A percentile compares a stretch with the other conserved stretches of the same genome.
Conservation (phyloP, 1,140 invertebrate species). For the Cotesia typhae region DNA sequence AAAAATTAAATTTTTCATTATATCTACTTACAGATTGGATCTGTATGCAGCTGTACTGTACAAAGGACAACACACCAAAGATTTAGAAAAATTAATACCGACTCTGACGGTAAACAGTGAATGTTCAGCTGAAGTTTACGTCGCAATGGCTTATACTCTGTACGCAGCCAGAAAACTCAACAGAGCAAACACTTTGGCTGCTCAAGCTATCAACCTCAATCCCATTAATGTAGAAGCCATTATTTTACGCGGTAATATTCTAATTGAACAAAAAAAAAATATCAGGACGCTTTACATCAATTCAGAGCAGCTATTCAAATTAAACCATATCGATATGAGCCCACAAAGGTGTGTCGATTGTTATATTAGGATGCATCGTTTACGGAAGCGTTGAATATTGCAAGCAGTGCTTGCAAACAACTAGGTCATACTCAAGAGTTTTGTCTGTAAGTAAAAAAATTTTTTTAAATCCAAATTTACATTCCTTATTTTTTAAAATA, state of each 20-base stretch:
- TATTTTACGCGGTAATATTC: slow-evolving; percentile 74
- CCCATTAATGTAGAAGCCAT: slow-evolving; percentile 74
- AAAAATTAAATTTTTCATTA: slow-evolving; percentile 16
- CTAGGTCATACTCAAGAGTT: slow-evolving; percentile 75
- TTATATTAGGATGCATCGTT: slow-evolving; percentile 73
- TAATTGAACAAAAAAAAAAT: slow-evolving; percentile 80
- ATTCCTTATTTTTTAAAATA: no score
- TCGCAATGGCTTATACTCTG: slow-evolving; percentile 72
- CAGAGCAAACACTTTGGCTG: slow-evolving; percentile 71
- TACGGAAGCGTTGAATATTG: slow-evolving; percentile 76
- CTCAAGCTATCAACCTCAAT: slow-evolving; percentile 67
- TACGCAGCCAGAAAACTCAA: slow-evolving; percentile 67
- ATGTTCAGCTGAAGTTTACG: slow-evolving; percentile 70
- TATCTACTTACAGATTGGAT: slow-evolving; percentile 52
- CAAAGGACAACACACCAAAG: slow-evolving; percentile 60
- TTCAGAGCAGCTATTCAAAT: slow-evolving; percentile 78
- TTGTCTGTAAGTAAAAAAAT: slow-evolving; percentile 69
- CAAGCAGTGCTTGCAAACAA: slow-evolving; percentile 75
- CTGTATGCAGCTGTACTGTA: slow-evolving; percentile 66
- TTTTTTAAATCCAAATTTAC: not conserved
- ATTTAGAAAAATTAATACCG: slow-evolving; percentile 64
- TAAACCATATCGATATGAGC: slow-evolving; percentile 69
- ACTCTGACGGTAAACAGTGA: slow-evolving; percentile 60
- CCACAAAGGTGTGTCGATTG: slow-evolving; percentile 78
- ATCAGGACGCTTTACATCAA: slow-evolving; percentile 74